Conservation (phyloP, 2,113 vertebrate species). For the Ophthalmolycus amberensis region DNA sequence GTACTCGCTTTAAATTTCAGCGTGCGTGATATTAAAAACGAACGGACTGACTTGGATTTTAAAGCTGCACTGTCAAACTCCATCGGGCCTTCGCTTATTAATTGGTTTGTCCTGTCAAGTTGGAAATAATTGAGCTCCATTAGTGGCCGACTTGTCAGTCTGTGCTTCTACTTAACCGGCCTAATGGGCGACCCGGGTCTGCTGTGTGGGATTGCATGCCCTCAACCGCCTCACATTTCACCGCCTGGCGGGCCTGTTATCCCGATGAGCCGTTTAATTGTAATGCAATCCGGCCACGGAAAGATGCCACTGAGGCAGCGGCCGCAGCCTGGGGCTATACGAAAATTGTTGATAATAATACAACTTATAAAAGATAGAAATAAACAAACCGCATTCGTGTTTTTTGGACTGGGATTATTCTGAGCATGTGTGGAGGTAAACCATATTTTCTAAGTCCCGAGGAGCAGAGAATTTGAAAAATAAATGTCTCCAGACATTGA, state of each 20-base stretch:
- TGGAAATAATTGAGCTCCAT: conserved; percentile 83
- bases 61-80: conserved; percentile 73
- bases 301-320: conserved; percentile 64
- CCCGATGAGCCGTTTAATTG: conserved; percentile 74
- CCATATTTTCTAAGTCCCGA: not conserved
- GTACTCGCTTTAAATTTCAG: not conserved
- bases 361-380: not conserved
- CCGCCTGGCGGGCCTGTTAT: conserved; percentile 75
- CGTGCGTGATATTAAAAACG: not conserved
- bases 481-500: not conserved
- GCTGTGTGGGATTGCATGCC: conserved; percentile 65
- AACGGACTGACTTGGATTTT: conserved; percentile 18
- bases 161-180: conserved; percentile 80
- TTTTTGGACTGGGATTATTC: not conserved
- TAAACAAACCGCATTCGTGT: not conserved
- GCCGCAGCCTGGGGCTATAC: conserved; percentile 29
- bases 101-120: conserved; percentile 81
- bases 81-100: conserved; percentile 70
- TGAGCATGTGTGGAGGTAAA: not conserved
- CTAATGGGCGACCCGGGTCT: conserved; percentile 77
- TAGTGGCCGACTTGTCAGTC: conserved; percentile 81
- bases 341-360: conserved; percentile 4
- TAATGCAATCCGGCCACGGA: conserved; percentile 71
- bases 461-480: not conserved
- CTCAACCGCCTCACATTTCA: conserved; percentile 61